Conservation (phyloP, 2,888 invertebrate genomes). For the Drosophila monieri region DNA sequence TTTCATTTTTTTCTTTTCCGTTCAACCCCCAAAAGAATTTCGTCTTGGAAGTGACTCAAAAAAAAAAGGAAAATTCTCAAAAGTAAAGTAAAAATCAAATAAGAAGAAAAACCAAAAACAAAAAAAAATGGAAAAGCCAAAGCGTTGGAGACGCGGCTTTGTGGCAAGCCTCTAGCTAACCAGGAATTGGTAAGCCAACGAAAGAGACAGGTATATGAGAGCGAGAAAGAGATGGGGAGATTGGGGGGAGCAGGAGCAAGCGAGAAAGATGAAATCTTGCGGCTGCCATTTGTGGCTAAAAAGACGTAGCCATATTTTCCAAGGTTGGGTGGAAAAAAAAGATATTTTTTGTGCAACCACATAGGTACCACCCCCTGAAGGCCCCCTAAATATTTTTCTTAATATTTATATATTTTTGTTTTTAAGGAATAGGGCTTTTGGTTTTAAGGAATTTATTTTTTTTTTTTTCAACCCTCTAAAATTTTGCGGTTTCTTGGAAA, state of each 20-base stretch:
- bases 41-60: slow-evolving; percentile 66
- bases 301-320: slow-evolving; percentile 74
- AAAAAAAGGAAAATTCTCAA: slow-evolving; percentile 32
- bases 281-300: slow-evolving; percentile 81
- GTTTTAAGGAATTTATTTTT: slow-evolving; percentile 3
- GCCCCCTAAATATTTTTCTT: not conserved
- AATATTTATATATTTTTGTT: not conserved
- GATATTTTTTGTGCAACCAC: slow-evolving; percentile 54
- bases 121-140: slow-evolving; percentile 5
- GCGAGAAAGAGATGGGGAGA: not conserved
- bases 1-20: slow-evolving; percentile 22
- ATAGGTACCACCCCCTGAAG: slow-evolving; percentile 43
- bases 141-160: slow-evolving; percentile 71
- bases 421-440: slow-evolving; percentile 13
- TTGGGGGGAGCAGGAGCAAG: not conserved
- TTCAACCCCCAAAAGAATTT: slow-evolving; percentile 63
- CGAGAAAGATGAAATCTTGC: slow-evolving; percentile 64
- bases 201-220: slow-evolving; percentile 37
- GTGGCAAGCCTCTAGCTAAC: slow-evolving; percentile 69
- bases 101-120: too few relatives aligned
- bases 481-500: slow-evolving; percentile 64
- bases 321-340: slow-evolving; percentile 61
- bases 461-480: slow-evolving; percentile 67
- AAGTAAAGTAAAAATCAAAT: not conserved
- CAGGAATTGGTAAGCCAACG: slow-evolving; percentile 59